Evolutionary conservation across 53 echinoderm and acorn worm species (phyloP).

Genomic region (Patiria pectinifera): DNA sequence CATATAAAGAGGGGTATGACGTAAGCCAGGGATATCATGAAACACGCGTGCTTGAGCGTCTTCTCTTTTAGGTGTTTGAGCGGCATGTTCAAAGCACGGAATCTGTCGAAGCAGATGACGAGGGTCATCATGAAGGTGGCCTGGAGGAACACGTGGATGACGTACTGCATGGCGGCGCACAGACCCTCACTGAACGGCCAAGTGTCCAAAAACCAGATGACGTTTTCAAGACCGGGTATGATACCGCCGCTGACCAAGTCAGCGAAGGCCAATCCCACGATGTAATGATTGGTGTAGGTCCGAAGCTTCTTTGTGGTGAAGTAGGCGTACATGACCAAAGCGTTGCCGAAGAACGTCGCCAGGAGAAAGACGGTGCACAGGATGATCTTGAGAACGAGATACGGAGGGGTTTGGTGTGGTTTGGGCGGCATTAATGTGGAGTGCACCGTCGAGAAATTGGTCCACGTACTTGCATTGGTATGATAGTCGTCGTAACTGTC

Average conservation of each 20-base stretch:
- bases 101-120: conserved; percentile 70
- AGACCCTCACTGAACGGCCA: conserved; percentile 65
- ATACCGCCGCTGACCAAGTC: conserved; percentile 67
- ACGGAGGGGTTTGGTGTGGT: not conserved
- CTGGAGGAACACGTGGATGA: conserved; percentile 66
- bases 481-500: not conserved
- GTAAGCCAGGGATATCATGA: conserved; percentile 55
- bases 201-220: not conserved
- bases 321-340: conserved; percentile 60
- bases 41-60: conserved; percentile 42
- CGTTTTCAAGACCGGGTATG: conserved; percentile 14
- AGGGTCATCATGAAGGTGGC: conserved; percentile 54
- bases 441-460: not conserved
- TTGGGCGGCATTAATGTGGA: not conserved
- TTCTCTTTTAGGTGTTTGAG: conserved; percentile 57
- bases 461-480: not conserved
- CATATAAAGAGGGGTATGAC: conserved; percentile 61
- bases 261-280: conserved; percentile 65
- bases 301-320: conserved; percentile 56
- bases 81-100: conserved; percentile 62
- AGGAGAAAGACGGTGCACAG: not conserved
- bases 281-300: conserved; percentile 73
- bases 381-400: not conserved
- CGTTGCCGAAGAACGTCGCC: conserved; percentile 59
- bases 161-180: conserved; percentile 50